phyloP scores from a whole-genome alignment of 2,797 vertebrate genomes.

The Bothrops alternatus region DNA sequence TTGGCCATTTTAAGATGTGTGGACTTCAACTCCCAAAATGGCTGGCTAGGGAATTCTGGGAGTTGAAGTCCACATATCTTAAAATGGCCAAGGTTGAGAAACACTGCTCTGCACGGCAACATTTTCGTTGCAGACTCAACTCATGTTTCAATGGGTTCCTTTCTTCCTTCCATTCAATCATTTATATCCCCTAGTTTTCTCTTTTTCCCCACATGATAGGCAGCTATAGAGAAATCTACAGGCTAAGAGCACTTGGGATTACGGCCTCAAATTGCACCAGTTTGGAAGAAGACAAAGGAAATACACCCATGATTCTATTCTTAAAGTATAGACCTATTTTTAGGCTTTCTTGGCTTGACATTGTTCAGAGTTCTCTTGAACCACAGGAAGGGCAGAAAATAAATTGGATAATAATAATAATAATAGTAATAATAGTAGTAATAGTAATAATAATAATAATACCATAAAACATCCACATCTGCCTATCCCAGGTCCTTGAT shows the following conservation, averaged over 20 bases:
- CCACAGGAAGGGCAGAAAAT: neutral
- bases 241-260: neutral
- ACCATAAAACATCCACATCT: neutral
- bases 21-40: no score
- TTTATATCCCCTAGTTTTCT: neutral
- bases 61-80: no score
- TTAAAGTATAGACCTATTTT: neutral
- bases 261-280: neutral
- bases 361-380: neutral
- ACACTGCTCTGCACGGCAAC: neutral
- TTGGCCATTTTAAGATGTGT: no score
- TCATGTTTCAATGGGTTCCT: neutral
- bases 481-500: neutral
- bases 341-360: neutral
- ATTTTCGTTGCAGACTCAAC: neutral
- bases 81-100: no score
- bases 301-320: accelerated
- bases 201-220: neutral
- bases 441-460: neutral
- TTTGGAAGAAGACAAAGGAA: accelerated
- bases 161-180: neutral
- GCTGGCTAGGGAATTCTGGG: no score
- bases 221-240: neutral
- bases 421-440: no score
- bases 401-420: neutral